phyloP scores from a whole-genome alignment of 2,113 vertebrate genomes.

The Cyphomyrus plagiostoma region DNA sequence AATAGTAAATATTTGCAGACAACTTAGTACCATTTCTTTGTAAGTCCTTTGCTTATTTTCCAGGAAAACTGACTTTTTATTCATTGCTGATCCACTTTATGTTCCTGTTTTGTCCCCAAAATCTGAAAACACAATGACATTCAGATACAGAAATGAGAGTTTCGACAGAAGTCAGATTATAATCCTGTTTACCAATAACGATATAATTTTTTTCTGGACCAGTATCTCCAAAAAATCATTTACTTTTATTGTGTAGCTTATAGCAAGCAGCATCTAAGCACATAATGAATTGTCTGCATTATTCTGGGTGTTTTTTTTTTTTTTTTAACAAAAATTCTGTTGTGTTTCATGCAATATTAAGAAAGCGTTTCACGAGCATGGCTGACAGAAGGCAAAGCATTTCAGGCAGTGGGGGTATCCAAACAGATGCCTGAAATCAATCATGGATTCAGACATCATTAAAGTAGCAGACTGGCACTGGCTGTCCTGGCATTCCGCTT shows the following conservation, averaged over 20 bases:
- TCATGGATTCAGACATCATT: slow-evolving; percentile 5
- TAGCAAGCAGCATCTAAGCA: not conserved
- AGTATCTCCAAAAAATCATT: not conserved
- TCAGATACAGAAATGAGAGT: not conserved
- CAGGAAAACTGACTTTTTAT: slow-evolving; percentile 40
- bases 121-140: not conserved
- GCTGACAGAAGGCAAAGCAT: slow-evolving; percentile 15
- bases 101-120: slow-evolving; percentile 1
- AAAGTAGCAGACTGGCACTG: not conserved
- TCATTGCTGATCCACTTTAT: slow-evolving; percentile 33
- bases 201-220: not conserved
- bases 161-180: not conserved
- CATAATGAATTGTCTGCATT: not conserved
- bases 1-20: slow-evolving; percentile 56
- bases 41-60: slow-evolving; percentile 48
- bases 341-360: not conserved
- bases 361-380: not conserved
- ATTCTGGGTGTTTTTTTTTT: not conserved
- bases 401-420: slow-evolving; percentile 24
- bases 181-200: not conserved
- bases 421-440: slow-evolving; percentile 13
- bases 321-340: not conserved
- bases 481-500: not conserved
- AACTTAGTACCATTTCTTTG: slow-evolving; percentile 34
- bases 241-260: not conserved